A percentile compares a stretch with the other conserved stretches of the same genome.
These are phyloP conservation scores for Tromatobia lineatoria DNA, from an alignment of 2,888 invertebrate genomes.

Conservation along the genomic window DNA sequence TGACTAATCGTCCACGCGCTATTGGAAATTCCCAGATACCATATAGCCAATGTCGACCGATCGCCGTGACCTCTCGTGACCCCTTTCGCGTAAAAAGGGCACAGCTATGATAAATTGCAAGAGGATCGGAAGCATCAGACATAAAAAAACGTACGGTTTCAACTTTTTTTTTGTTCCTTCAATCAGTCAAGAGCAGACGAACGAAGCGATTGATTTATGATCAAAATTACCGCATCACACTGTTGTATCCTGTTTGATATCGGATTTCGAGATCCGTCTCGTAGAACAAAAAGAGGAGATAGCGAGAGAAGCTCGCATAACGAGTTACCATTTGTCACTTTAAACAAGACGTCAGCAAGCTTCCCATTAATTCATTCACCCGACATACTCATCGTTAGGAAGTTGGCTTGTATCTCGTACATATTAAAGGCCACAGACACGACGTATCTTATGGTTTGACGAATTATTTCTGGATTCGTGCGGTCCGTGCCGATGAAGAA, in stretches of 20 bases:
- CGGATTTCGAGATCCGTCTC: slow-evolving; percentile 69
- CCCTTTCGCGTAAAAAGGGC: slow-evolving; percentile 35
- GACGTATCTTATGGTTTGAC: slow-evolving; percentile 79
- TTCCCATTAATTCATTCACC: slow-evolving; percentile 80
- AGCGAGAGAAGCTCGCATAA: slow-evolving; percentile 11
- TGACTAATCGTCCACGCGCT: slow-evolving; percentile 73
- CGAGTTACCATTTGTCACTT: slow-evolving; percentile 77
- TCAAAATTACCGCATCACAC: slow-evolving; percentile 30
- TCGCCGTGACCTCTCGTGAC: slow-evolving; percentile 46
- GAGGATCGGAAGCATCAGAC: slow-evolving; percentile 16
- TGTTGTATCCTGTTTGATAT: slow-evolving; percentile 63
- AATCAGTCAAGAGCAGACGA: slow-evolving; percentile 2
- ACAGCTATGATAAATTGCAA: slow-evolving; percentile 40
- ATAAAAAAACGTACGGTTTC: not conserved
- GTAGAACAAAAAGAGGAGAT: slow-evolving; percentile 55
- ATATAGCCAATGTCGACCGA: not conserved
- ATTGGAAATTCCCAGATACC: slow-evolving; percentile 67
- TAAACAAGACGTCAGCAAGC: slow-evolving; percentile 78
- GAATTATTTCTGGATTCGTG: slow-evolving; percentile 80
- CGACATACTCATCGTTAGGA: slow-evolving; percentile 63
- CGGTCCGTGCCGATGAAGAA: slow-evolving; percentile 16
- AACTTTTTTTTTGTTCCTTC: slow-evolving; percentile 14
- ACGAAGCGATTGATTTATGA: slow-evolving; percentile 31
- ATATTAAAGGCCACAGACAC: slow-evolving; percentile 75
- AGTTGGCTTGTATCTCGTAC: slow-evolving; percentile 45